Conservation (phyloP, 2,797 vertebrate genomes). For the Halcyon smyrnensis region DNA sequence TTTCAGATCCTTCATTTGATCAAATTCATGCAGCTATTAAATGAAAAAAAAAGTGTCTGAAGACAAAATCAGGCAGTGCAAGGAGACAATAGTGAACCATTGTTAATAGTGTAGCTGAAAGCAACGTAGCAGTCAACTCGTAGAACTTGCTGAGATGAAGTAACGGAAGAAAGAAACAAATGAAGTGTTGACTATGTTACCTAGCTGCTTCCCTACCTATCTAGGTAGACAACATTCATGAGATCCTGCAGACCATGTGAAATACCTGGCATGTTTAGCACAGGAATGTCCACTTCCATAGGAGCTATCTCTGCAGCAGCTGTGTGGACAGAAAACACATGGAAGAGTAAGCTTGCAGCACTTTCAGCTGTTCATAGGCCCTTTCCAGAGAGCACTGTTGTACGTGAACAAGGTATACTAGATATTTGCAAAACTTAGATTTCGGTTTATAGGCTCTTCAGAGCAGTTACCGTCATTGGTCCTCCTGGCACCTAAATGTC, state of each 20-base stretch:
- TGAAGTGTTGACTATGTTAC: neutral
- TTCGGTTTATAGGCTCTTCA: neutral
- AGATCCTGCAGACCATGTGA: neutral
- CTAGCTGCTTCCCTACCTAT: neutral
- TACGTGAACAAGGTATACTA: neutral
- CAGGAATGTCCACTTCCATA: neutral
- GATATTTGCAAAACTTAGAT: neutral
- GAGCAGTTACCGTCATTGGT: neutral
- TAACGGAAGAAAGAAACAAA: neutral
- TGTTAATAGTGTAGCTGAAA: neutral
- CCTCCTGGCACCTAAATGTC: neutral
- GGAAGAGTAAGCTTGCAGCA: neutral
- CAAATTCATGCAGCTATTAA: neutral
- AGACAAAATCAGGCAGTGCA: neutral
- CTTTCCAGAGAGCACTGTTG: neutral
- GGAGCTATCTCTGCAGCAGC: neutral
- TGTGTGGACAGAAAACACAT: neutral
- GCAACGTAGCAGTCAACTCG: rapidly evolving
- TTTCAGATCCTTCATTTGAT: neutral
- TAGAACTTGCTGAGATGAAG: neutral
- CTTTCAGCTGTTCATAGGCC: neutral
- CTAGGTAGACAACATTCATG: neutral
- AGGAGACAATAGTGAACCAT: neutral
- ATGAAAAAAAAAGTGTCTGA: neutral
- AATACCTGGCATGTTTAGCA: neutral